These are phyloP conservation scores for Phataginus tricuspis DNA, from an alignment of 2,797 vertebrate genomes.

Conservation along the genomic window DNA sequence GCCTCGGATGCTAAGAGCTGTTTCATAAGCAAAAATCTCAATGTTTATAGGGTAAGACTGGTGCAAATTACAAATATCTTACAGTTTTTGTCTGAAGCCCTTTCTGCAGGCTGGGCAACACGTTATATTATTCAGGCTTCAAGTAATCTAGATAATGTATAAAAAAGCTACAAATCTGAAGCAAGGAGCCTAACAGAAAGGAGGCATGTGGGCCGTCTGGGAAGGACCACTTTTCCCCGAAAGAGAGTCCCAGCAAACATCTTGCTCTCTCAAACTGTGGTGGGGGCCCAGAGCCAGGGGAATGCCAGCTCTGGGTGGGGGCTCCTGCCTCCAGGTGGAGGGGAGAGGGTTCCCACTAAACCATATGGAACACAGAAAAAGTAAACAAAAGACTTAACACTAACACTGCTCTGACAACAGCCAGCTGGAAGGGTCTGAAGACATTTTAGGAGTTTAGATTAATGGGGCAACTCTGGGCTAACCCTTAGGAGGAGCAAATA, in stretches of 20 bases:
- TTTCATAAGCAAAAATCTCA: neutral
- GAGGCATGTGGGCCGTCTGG: neutral
- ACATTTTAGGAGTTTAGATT: neutral
- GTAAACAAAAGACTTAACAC: neutral
- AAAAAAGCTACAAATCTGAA: neutral
- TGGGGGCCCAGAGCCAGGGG: neutral
- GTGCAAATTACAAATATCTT: neutral
- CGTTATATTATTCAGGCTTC: neutral
- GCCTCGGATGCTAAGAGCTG: neutral
- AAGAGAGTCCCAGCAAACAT: neutral
- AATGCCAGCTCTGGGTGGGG: neutral
- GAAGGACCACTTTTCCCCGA: neutral
- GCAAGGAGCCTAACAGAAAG: neutral
- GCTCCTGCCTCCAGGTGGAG: neutral
- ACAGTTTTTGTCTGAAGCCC: neutral
- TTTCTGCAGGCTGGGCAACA: neutral
- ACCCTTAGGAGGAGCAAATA: neutral
- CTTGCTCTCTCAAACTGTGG: neutral
- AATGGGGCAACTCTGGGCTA: neutral
- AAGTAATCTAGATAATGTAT: neutral
- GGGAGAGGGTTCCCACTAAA: neutral
- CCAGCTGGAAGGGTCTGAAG: neutral
- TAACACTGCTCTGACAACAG: neutral
- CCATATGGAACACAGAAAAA: neutral
- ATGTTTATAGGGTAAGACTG: neutral